Evolutionary conservation across 2,888 invertebrate species (phyloP).

Genomic region (Polydrusus cervinus): DNA sequence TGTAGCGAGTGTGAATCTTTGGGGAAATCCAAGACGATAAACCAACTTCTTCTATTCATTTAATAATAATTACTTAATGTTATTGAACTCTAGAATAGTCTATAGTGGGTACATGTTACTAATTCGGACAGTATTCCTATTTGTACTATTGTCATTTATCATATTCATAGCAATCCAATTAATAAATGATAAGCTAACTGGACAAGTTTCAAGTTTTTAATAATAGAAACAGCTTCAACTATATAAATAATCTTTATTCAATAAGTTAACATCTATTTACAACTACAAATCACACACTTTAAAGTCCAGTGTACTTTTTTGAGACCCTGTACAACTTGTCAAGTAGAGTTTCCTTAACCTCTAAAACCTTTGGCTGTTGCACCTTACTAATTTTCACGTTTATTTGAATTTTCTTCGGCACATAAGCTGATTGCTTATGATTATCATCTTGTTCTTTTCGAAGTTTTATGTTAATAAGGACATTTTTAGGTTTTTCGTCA

Average conservation of each 20-base stretch:
- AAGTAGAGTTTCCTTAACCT: background rate
- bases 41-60: too few relatives aligned
- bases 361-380: background rate
- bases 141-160: too few relatives aligned
- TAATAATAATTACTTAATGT: too few relatives aligned
- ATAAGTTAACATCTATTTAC: too few relatives aligned
- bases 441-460: background rate
- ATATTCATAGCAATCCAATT: too few relatives aligned
- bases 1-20: background rate
- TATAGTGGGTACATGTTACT: too few relatives aligned
- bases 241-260: too few relatives aligned
- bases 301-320: background rate
- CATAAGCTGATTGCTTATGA: background rate
- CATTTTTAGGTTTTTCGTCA: background rate
- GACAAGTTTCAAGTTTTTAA: too few relatives aligned
- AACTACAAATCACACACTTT: background rate
- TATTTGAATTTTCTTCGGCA: background rate
- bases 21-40: background rate
- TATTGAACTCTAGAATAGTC: too few relatives aligned
- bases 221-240: too few relatives aligned
- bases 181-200: too few relatives aligned
- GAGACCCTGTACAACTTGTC: conserved; percentile 1
- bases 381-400: conserved; percentile 5
- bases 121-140: too few relatives aligned
- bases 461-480: background rate